These are phyloP conservation scores for Brachionus rotundiformis DNA, from an alignment of 1,140 invertebrate species.

Conservation along the genomic window DNA sequence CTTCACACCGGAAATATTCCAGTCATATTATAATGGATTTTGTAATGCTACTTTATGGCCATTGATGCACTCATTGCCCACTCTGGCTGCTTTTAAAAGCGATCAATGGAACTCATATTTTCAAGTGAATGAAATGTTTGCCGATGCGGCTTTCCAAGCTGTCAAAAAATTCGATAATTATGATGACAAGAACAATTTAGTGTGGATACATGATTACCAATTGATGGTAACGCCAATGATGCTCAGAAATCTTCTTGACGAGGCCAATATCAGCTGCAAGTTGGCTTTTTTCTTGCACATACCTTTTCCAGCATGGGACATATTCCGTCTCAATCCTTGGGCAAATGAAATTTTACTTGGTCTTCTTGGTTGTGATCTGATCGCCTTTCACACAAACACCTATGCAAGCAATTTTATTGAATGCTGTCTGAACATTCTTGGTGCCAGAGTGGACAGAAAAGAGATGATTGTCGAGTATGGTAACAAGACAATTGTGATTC, in stretches of 20 bases:
- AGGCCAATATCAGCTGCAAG: slow-evolving; percentile 75
- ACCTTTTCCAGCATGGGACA: slow-evolving; percentile 87
- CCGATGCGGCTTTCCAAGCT: slow-evolving; percentile 72
- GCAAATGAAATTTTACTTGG: slow-evolving; percentile 87
- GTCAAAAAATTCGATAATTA: slow-evolving; percentile 63
- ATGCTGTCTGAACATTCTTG: slow-evolving; percentile 81
- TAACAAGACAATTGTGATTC: slow-evolving; percentile 76
- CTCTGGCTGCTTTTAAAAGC: slow-evolving; percentile 73
- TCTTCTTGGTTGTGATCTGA: slow-evolving; percentile 76
- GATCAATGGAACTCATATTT: slow-evolving; percentile 79
- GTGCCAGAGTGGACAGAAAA: slow-evolving; percentile 82
- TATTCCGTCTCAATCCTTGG: slow-evolving; percentile 84
- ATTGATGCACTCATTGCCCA: slow-evolving; percentile 85
- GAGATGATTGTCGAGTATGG: slow-evolving; percentile 82
- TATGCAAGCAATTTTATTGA: slow-evolving; percentile 89
- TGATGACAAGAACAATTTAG: slow-evolving; percentile 70
- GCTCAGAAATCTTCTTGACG: slow-evolving; percentile 78
- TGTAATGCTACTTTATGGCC: slow-evolving; percentile 90
- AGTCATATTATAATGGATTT: slow-evolving; percentile 85
- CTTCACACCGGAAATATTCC: slow-evolving; percentile 73
- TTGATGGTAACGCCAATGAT: slow-evolving; percentile 84
- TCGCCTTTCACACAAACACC: slow-evolving; percentile 86
- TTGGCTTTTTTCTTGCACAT: slow-evolving; percentile 88
- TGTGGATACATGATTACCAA: slow-evolving; percentile 90
- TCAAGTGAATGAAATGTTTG: slow-evolving; percentile 78